A percentile compares a stretch with the other conserved stretches of the same genome.
Conservation (phyloP, 2,113 vertebrate species). For the Coryphaenoides rupestris region DNA sequence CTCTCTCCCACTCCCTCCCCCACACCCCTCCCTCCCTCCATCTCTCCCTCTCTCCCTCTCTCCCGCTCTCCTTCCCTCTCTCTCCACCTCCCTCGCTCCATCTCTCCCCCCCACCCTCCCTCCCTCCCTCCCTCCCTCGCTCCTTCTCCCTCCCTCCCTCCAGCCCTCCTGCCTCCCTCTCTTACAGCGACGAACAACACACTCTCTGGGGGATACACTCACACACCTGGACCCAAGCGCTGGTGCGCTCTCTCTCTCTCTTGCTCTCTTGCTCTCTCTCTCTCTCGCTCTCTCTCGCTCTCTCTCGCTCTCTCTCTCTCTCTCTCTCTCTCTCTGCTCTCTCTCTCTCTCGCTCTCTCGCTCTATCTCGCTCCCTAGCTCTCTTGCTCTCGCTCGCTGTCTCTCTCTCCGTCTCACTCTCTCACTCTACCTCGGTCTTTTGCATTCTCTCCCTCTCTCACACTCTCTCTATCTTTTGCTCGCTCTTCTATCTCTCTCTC, state of each 20-base stretch:
- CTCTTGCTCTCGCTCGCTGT: not conserved
- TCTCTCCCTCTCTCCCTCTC: conserved; percentile 1
- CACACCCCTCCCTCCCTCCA: conserved; percentile 1
- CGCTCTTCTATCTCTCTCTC: no score
- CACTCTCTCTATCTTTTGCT: not conserved
- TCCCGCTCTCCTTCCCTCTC: conserved; percentile 31
- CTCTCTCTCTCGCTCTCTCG: not conserved
- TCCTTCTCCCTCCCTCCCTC: not conserved
- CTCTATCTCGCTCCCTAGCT: not conserved
- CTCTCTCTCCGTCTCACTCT: no score
- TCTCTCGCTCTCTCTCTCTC: no score
- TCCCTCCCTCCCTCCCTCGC: not conserved
- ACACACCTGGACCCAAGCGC: not conserved
- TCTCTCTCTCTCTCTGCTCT: not conserved
- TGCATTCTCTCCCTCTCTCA: not conserved
- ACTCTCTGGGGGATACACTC: not conserved
- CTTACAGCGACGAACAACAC: not conserved
- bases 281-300: no score
- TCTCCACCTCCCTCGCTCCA: conserved; percentile 23
- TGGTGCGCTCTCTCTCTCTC: no score
- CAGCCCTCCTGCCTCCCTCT: not conserved
- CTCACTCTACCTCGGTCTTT: not conserved
- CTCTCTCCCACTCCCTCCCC: conserved; percentile 12
- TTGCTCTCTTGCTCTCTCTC: no score
- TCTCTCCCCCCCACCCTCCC: conserved; percentile 1